phyloP scores from a whole-genome alignment of 2,888 invertebrate genomes.

The Tinea pellionella region DNA sequence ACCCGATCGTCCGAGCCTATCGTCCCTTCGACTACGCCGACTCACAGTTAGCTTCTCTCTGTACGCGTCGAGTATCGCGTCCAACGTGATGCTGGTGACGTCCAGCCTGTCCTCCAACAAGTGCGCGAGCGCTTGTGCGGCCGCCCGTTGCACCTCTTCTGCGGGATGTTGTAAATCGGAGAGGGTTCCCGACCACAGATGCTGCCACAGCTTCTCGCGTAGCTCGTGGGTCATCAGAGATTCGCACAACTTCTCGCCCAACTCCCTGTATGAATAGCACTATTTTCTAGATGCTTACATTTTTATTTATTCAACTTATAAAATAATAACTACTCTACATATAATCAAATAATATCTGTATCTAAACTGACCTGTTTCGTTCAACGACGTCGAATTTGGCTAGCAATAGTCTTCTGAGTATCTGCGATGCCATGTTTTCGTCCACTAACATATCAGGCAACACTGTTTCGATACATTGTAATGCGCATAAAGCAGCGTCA shows the following conservation, averaged over 20 bases:
- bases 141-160: conserved; percentile 84
- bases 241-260: conserved; percentile 75
- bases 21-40: neutral
- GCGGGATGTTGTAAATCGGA: conserved; percentile 83
- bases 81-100: conserved; percentile 39
- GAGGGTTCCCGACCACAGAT: conserved; percentile 50
- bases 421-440: conserved; percentile 66
- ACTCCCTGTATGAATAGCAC: conserved; percentile 36
- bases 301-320: no score
- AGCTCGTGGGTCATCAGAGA: conserved; percentile 33
- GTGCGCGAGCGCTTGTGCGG: conserved; percentile 82
- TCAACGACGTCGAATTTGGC: conserved; percentile 83
- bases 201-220: conserved; percentile 42
- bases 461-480: conserved; percentile 78
- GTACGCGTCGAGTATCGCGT: conserved; percentile 76
- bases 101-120: conserved; percentile 46
- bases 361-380: conserved; percentile 77
- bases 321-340: no score
- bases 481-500: conserved; percentile 82
- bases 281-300: no score
- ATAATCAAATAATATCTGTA: no score
- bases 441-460: conserved; percentile 73
- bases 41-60: conserved; percentile 77
- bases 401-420: conserved; percentile 83
- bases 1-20: neutral